Evolutionary conservation across 2,113 vertebrate species (phyloP), one percentile per base, ranked within the genome.

Genomic region (Spea multiplicata): DNA sequence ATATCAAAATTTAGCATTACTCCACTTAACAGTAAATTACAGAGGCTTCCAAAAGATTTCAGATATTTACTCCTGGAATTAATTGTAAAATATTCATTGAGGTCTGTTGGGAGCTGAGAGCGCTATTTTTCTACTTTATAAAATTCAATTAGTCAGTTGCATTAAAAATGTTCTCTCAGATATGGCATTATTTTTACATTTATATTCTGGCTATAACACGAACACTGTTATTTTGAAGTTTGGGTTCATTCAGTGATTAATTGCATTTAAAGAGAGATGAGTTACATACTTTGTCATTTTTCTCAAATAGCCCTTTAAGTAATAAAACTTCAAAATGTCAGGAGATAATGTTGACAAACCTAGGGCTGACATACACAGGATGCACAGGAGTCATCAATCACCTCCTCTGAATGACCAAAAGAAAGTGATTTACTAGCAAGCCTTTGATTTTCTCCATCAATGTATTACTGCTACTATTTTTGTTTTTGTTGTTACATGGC

Each of bases 321-420:
- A 76, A 76, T 76, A 76, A 69, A 76, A 76, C 66, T 76, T 70
- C 75, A 70, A 49, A 59, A 76, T 76, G 75, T 76, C 66, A 70
- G 8, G 44, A 69, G 75, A 76, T 76, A 69, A 76, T 76, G 75
- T 76, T 69, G 69, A 76, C 59, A 69, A 76, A 76, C 66, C 59
- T 59, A 44, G 30, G 52, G 9, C 17, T 76, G 75, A 70, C 75
- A 76, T 70, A 55, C 70, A n/a, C 55, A 8, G 61, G 47, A 53
- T 45, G 69, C 44, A 13, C 57, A 52, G 3, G 44, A 70, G 53
- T 53, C 5, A 76, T 69, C 75, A 76, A 17, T 77, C 66, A 70
- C 30, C 50, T 70, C 53, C 52, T 61, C 53, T 16, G 68, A 65
- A 68, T 67, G 64, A 75, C 74, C 74, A 67, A 49, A 75, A 55